Base-by-base conservation (phyloP, 2,888 invertebrate genomes). In the Polietes domitor region DNA sequence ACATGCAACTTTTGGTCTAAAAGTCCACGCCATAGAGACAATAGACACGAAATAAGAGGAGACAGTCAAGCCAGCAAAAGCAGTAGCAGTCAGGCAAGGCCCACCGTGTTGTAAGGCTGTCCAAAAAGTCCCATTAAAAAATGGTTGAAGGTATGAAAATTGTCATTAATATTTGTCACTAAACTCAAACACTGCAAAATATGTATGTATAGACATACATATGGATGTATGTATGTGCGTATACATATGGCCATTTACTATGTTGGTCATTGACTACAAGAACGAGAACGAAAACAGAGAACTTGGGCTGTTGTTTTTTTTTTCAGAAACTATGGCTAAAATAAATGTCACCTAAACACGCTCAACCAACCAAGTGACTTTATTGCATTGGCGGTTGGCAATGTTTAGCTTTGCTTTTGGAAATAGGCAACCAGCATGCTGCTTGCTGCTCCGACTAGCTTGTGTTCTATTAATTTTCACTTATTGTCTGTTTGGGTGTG, bases 101-200 rank as follows among this genome's bases (percentile, higher is more conserved):
- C n/a, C n/a, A n/a, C n/a, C n/a, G n/a, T n/a, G n/a, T n/a, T n/a
- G n/a, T n/a, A n/a, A n/a, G 75, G 32, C 17, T 83, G 68, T 32
- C 73, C 79, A 21, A 6, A 26, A 12, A 73, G 21, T 1, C 41
- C 28, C 68, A 68, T 43, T 61, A 68, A 61, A 71, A 50, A 61
- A 65, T 65, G 41, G 21, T 77, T 55, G 76, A 78, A 85, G 86
- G 86, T 83, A 86, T 85, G 86, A 85, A 87, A 86, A 86, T 85
- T 83, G 85, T 85, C 87, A 87, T 87, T 87, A 87, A 87, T 87
- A 86, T 87, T 87, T 87, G 87, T 87, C 87, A 85, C 83, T 81
- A 63, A 78, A 63, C 76, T 81, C 47, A 61, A 24, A 9, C 72
- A 32, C 74, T 55, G 75, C 70, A 58, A 81, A 61, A 41, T 77